Conservation (phyloP, 2,797 vertebrate species). For the Hapalemur alaotrensis region DNA sequence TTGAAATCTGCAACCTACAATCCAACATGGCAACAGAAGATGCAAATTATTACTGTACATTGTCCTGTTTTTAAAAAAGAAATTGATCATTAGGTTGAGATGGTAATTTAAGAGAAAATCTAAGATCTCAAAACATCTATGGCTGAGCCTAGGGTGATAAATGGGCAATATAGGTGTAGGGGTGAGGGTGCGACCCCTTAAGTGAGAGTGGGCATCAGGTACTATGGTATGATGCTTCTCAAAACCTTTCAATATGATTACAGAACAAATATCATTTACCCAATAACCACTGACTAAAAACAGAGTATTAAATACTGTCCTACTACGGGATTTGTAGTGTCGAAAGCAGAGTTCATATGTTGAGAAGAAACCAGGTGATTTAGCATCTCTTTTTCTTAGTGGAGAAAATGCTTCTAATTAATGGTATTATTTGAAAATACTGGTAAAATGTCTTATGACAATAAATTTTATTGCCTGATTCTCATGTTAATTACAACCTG, state of each 20-base stretch:
- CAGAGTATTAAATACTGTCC: not conserved
- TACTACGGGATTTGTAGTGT: not conserved
- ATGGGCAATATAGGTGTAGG: not conserved
- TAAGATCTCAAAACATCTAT: not conserved
- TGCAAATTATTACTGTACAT: not conserved
- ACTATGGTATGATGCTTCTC: not conserved
- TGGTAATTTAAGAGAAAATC: not conserved
- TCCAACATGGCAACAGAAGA: not conserved
- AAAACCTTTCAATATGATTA: not conserved
- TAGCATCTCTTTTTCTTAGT: not conserved
- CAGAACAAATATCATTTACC: not conserved
- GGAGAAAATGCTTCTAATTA: not conserved
- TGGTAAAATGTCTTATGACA: not conserved
- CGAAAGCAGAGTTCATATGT: not conserved
- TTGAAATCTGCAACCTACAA: not conserved
- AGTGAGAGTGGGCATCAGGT: not conserved
- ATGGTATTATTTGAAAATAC: not conserved
- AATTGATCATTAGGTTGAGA: not conserved
- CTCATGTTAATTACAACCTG: not conserved
- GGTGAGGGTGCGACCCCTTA: not conserved
- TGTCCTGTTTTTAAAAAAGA: not conserved
- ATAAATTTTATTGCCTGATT: not conserved
- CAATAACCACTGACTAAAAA: not conserved
- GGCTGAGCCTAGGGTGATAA: not conserved
- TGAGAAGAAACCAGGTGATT: not conserved